Evolutionary conservation across 2,888 invertebrate species (phyloP).

Genomic region (Panorpa germanica): DNA sequence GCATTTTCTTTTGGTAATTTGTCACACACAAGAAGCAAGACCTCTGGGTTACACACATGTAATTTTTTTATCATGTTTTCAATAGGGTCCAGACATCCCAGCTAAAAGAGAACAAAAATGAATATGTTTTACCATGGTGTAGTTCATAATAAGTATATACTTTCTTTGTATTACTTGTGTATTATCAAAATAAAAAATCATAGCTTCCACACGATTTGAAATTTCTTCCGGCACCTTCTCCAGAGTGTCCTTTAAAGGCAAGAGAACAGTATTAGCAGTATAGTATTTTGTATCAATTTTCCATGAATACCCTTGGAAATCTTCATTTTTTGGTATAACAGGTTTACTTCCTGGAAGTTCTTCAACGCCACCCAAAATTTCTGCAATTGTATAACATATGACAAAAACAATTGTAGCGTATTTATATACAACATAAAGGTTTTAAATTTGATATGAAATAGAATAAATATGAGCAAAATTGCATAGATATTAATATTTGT

Average conservation of each 20-base stretch:
- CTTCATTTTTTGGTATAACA: conserved; percentile 17
- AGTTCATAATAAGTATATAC: conserved; percentile 2
- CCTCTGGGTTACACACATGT: conserved; percentile 24
- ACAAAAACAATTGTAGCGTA: too few relatives aligned
- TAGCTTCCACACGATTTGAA: conserved; percentile 32
- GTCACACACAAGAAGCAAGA: conserved; percentile 36
- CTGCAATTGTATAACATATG: too few relatives aligned
- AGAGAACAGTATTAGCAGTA: conserved; percentile 34
- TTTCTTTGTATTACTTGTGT: conserved; percentile 24
- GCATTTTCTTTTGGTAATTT: conserved; percentile 25
- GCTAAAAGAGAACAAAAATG: conserved; percentile 6
- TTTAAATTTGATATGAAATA: too few relatives aligned
- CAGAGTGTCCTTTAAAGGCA: conserved; percentile 30
- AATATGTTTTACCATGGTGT: neutral
- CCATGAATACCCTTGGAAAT: conserved; percentile 27
- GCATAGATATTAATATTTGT: too few relatives aligned
- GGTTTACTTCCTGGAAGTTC: conserved; percentile 16
- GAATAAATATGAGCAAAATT: too few relatives aligned
- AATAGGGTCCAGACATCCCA: conserved; percentile 18
- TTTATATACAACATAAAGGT: too few relatives aligned
- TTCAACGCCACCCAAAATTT: too few relatives aligned
- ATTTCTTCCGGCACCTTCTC: conserved; percentile 26
- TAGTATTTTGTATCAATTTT: conserved; percentile 55
- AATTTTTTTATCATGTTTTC: conserved; percentile 18
- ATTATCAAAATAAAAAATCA: conserved; percentile 41